These are phyloP conservation scores for Perccottus glenii DNA, from an alignment of 2,113 vertebrate species.

Conservation along the genomic window DNA sequence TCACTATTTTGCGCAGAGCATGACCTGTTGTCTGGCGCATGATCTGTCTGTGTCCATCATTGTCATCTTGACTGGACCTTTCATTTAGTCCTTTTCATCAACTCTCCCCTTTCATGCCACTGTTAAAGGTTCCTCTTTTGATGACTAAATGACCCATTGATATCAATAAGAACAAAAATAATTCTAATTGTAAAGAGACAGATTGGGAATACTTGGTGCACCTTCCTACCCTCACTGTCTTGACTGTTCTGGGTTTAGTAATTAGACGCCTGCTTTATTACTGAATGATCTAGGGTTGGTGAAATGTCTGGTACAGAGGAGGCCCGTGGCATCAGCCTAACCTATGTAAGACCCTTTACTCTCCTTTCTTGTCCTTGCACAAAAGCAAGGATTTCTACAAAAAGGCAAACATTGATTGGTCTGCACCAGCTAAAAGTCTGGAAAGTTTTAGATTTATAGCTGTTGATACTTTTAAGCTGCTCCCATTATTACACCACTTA, in stretches of 20 bases:
- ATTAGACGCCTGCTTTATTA: slow-evolving; percentile 74
- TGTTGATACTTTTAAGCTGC: slow-evolving; percentile 37
- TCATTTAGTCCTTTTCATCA: slow-evolving; percentile 79
- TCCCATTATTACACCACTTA: slow-evolving; percentile 37
- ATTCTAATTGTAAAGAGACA: slow-evolving; percentile 63
- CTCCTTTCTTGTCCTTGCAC: slow-evolving; percentile 56
- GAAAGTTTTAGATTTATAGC: slow-evolving; percentile 36
- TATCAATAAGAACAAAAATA: slow-evolving; percentile 49
- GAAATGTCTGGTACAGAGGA: slow-evolving; percentile 82
- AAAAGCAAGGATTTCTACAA: slow-evolving; percentile 40
- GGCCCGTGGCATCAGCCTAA: slow-evolving; percentile 83
- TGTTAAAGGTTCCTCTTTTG: slow-evolving; percentile 88
- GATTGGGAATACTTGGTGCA: slow-evolving; percentile 76
- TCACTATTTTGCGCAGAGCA: slow-evolving; percentile 86
- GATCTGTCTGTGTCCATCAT: slow-evolving; percentile 83
- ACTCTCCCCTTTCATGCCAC: slow-evolving; percentile 83
- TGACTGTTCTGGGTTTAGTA: slow-evolving; percentile 76
- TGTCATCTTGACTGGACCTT: slow-evolving; percentile 78
- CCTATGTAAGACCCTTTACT: slow-evolving; percentile 85
- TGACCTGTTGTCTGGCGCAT: slow-evolving; percentile 89
- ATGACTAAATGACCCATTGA: slow-evolving; percentile 66
- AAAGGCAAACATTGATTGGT: slow-evolving; percentile 46
- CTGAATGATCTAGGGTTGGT: slow-evolving; percentile 80
- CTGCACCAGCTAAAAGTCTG: slow-evolving; percentile 22
- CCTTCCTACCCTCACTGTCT: slow-evolving; percentile 80